Conservation (phyloP, 1,140 invertebrate genomes). For the Drosophila trapezifrons region DNA sequence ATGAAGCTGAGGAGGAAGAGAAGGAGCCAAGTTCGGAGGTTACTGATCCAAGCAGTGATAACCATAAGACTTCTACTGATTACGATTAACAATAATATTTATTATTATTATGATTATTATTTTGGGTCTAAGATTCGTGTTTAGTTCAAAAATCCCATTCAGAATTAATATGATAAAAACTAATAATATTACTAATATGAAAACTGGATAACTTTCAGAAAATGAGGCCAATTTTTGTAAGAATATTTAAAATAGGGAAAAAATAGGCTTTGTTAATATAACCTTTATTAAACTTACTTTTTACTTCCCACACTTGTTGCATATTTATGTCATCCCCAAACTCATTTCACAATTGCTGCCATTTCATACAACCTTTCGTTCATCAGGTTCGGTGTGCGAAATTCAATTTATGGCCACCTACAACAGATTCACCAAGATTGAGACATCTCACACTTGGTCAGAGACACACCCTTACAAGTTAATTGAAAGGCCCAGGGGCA, state of each 20-base stretch:
- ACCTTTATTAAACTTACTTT: not conserved
- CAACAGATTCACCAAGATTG: constrained; percentile 12
- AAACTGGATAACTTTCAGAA: too few relatives aligned
- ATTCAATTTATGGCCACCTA: constrained; percentile 28
- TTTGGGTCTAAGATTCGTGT: too few relatives aligned
- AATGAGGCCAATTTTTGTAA: too few relatives aligned
- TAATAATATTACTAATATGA: too few relatives aligned
- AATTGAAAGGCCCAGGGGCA: constrained; percentile 35
- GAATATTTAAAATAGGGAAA: too few relatives aligned
- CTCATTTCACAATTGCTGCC: not conserved
- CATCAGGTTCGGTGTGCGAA: constrained; percentile 1
- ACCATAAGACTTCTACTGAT: too few relatives aligned
- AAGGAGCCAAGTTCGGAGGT: not conserved
- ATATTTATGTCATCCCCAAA: not conserved
- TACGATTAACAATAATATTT: too few relatives aligned
- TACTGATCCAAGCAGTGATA: not conserved
- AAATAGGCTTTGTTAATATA: too few relatives aligned
- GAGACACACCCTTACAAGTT: constrained; percentile 23
- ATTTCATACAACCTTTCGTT: constrained; percentile 3
- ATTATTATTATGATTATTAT: too few relatives aligned
- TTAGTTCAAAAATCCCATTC: too few relatives aligned
- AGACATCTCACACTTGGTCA: constrained; percentile 33
- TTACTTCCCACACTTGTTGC: not conserved
- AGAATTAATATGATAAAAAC: too few relatives aligned
- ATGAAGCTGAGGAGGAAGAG: not conserved